Evolutionary conservation across 2,113 vertebrate species (phyloP).

Genomic region (Porphyrio hochstetteri): DNA sequence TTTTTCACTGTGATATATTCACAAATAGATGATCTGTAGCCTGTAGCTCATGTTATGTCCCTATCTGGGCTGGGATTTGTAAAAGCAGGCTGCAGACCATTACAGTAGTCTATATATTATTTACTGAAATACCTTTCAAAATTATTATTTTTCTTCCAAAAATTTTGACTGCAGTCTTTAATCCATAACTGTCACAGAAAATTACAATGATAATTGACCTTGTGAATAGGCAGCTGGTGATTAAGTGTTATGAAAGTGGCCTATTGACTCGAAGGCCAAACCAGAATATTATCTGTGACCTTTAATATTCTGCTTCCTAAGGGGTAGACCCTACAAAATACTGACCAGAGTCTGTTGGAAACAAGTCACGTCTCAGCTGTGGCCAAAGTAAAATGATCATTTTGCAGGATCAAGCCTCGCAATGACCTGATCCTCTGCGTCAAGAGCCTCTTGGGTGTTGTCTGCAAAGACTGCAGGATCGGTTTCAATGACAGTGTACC

Average conservation of each 20-base stretch:
- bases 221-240: constrained; percentile 27
- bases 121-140: background rate
- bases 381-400: background rate
- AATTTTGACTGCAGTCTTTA: constrained; percentile 18
- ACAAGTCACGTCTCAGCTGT: background rate
- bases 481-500: background rate
- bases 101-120: background rate
- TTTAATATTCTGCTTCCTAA: background rate
- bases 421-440: background rate
- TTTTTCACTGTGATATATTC: background rate
- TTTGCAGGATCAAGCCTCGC: background rate
- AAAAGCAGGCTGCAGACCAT: background rate
- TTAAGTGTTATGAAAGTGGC: constrained; percentile 27
- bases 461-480: background rate
- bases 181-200: constrained; percentile 3
- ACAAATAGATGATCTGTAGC: background rate
- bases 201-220: background rate
- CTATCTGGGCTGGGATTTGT: background rate
- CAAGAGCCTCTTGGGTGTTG: background rate
- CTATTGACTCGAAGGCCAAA: constrained; percentile 23
- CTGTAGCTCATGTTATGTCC: background rate
- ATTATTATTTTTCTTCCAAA: background rate
- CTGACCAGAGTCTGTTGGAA: background rate
- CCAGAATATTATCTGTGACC: constrained; percentile 36
- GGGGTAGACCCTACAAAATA: background rate